Evolutionary conservation across 2,797 vertebrate species (phyloP).

Genomic region (Artibeus lituratus): DNA sequence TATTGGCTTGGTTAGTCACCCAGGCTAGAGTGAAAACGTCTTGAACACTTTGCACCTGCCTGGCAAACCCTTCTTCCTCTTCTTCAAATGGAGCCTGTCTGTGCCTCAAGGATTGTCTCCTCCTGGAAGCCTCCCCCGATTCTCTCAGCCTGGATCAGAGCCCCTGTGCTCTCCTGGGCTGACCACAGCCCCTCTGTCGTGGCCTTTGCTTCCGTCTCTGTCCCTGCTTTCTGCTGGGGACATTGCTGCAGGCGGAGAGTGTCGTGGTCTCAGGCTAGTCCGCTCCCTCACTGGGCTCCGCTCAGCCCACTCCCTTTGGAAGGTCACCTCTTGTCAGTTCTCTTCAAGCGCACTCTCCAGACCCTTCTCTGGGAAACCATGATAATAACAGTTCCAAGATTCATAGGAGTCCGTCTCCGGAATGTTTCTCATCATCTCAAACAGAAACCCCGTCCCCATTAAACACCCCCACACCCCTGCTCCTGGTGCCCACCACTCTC

Average conservation of each 20-base stretch:
- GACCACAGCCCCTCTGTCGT: background rate
- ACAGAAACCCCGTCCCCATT: background rate
- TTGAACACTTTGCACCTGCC: background rate
- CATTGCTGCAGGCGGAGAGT: background rate
- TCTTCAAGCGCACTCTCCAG: background rate
- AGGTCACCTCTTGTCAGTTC: background rate
- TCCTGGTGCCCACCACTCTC: background rate
- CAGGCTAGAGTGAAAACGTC: background rate
- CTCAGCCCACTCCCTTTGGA: background rate
- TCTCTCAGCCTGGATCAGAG: background rate
- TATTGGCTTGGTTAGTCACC: background rate
- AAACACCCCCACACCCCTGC: accelerated
- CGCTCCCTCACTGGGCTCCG: background rate
- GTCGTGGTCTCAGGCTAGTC: no score
- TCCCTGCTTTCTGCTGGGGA: background rate
- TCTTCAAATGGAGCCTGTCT: background rate
- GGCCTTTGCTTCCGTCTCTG: background rate
- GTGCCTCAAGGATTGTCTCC: background rate
- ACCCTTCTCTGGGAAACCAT: background rate
- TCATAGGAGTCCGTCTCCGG: background rate
- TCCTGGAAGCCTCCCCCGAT: background rate
- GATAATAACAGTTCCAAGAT: no score
- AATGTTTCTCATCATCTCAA: background rate
- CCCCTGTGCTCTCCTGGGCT: background rate
- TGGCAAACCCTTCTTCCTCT: background rate